Evolutionary conservation across 2,888 invertebrate genomes (phyloP).

Genomic region (Drosophila conformis): DNA sequence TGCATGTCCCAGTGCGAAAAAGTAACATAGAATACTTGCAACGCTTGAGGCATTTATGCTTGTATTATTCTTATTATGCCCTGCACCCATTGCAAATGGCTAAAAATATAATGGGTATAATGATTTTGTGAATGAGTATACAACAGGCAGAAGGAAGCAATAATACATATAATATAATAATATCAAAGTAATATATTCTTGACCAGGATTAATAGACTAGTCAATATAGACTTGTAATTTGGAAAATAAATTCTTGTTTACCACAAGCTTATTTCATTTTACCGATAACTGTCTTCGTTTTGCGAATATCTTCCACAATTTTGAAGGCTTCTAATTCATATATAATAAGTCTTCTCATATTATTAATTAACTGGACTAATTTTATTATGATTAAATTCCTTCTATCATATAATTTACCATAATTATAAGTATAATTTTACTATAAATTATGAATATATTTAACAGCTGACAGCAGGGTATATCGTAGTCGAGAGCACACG

Average conservation of each 20-base stretch:
- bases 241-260: no score
- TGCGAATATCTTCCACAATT: not conserved
- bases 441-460: not conserved
- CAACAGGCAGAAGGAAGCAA: not conserved
- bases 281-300: not conserved
- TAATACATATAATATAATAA: not conserved
- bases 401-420: no score
- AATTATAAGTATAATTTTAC: no score
- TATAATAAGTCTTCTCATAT: not conserved
- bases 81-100: slow-evolving; percentile 4
- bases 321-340: no score
- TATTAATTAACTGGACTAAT: not conserved
- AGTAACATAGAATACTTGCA: slow-evolving; percentile 51
- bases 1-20: slow-evolving; percentile 22
- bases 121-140: not conserved
- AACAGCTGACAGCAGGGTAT: slow-evolving; percentile 32
- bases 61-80: slow-evolving; percentile 49
- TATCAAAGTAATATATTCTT: not conserved
- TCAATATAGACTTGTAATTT: not conserved
- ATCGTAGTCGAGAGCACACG: not conserved
- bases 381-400: not conserved
- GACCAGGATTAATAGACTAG: not conserved
- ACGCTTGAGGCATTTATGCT: slow-evolving; percentile 57
- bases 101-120: not conserved
- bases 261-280: not conserved